Percentiles rank a stretch among this genome's conserved stretches.
These are phyloP conservation scores for Eudasyphora cyanicolor DNA, from an alignment of 2,888 invertebrate species.

Conservation along the genomic window DNA sequence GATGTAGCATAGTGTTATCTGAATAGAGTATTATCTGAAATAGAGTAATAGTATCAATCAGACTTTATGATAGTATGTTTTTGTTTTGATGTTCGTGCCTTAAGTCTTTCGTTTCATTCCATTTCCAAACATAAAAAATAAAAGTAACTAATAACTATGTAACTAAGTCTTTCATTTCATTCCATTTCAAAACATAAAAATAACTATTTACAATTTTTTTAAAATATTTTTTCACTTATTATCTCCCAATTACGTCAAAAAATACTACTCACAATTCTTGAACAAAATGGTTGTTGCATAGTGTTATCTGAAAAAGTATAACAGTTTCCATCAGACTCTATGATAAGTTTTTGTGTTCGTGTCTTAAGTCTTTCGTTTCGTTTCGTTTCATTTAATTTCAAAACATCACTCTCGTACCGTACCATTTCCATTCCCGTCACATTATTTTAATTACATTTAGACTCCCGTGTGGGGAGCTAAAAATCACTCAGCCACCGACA, in stretches of 20 bases:
- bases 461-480: slow-evolving; percentile 47
- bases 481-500: slow-evolving; percentile 45
- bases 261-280: too few species aligned
- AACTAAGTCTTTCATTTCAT: too few species aligned
- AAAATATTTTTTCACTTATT: too few species aligned
- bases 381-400: neutral
- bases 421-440: too few species aligned
- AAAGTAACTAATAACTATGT: too few species aligned
- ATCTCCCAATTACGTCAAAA: too few species aligned
- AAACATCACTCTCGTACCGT: neutral
- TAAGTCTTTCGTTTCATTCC: slow-evolving; percentile 52
- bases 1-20: neutral
- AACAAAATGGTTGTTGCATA: neutral
- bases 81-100: slow-evolving; percentile 32
- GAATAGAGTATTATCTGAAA: too few species aligned
- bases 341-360: slow-evolving; percentile 23
- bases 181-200: too few species aligned
- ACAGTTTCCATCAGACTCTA: neutral
- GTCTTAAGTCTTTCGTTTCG: slow-evolving; percentile 51
- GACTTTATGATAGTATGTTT: neutral
- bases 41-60: neutral
- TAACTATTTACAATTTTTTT: too few species aligned
- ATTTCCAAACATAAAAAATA: too few species aligned
- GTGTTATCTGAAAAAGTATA: neutral
- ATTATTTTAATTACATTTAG: slow-evolving; percentile 51